Evolutionary conservation across 2,113 vertebrate genomes (phyloP).

Genomic region (Centropus unirufus): DNA sequence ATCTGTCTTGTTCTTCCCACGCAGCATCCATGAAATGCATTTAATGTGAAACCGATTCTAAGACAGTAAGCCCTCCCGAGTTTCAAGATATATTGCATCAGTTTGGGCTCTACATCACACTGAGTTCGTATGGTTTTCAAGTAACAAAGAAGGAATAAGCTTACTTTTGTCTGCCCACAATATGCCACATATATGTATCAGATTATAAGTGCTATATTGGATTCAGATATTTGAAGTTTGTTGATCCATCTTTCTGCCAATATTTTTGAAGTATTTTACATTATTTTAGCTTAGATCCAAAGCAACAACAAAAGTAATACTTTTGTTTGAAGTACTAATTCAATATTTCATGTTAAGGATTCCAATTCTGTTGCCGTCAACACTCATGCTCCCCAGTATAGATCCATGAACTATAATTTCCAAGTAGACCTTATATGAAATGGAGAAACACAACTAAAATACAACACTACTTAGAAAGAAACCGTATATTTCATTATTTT

Average conservation of each 20-base stretch:
- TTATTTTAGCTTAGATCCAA: not conserved
- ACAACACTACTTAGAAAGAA: not conserved
- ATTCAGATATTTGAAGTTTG: not conserved
- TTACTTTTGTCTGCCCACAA: not conserved
- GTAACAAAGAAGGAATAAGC: not conserved
- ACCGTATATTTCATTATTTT: not conserved
- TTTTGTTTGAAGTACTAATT: not conserved
- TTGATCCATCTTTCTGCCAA: not conserved
- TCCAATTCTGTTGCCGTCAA: not conserved
- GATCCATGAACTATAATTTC: not conserved
- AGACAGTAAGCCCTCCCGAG: not conserved
- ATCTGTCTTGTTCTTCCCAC: slow-evolving; percentile 28
- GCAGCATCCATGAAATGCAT: not conserved
- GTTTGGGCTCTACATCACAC: not conserved
- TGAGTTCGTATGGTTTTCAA: not conserved
- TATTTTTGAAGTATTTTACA: not conserved
- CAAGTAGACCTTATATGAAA: not conserved
- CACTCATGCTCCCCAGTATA: not conserved
- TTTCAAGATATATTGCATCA: not conserved
- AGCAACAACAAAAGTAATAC: not conserved
- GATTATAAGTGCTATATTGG: not conserved
- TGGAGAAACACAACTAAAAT: not conserved
- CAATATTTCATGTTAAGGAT: not conserved
- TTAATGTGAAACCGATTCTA: not conserved
- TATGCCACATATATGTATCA: not conserved